These are phyloP conservation scores for Herminia tarsipennalis DNA, from an alignment of 2,888 invertebrate species.

Conservation along the genomic window DNA sequence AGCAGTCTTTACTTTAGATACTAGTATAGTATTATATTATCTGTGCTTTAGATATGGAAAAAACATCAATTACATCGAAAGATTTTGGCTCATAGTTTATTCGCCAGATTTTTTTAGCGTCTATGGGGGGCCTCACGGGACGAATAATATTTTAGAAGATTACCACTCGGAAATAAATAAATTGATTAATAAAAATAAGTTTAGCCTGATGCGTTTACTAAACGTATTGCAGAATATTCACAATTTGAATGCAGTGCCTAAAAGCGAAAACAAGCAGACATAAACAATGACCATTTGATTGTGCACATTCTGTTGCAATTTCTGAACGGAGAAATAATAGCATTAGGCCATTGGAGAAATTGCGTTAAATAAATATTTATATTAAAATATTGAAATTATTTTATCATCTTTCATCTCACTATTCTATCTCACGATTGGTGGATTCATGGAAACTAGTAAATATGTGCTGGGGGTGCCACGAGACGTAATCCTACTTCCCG, in stretches of 20 bases:
- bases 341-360: not conserved
- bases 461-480: not conserved
- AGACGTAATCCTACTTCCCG: not conserved
- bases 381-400: not conserved
- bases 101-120: not conserved
- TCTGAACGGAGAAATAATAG: not conserved
- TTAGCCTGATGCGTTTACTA: slow-evolving; percentile 1
- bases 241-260: not conserved
- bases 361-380: not conserved
- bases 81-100: not conserved
- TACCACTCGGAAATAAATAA: not conserved
- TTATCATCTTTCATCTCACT: not conserved
- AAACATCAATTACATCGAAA: not conserved
- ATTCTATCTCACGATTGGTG: not conserved
- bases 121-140: not conserved
- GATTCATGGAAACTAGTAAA: not conserved
- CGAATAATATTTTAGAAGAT: not conserved
- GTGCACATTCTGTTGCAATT: not conserved
- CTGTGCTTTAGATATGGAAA: not conserved
- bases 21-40: too few species aligned
- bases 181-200: too few species aligned
- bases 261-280: not conserved
- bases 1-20: too few species aligned
- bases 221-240: not conserved
- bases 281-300: not conserved